These are phyloP conservation scores for Campoplex capitator DNA, from an alignment of 2,888 invertebrate species.

Conservation along the genomic window DNA sequence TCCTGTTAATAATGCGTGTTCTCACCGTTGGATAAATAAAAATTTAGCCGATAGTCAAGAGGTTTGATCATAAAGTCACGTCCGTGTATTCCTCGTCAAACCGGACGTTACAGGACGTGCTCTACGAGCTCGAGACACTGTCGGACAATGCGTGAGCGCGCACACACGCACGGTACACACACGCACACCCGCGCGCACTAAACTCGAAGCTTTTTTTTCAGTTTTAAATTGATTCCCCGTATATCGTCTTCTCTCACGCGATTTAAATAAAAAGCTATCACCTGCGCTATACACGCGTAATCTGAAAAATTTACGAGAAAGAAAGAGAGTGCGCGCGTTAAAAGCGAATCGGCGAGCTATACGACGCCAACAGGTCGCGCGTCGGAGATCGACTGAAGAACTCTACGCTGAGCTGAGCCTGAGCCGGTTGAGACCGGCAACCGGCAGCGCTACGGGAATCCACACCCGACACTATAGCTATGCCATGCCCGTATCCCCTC, in stretches of 20 bases:
- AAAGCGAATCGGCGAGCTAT: background rate
- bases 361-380: conserved; percentile 77
- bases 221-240: background rate
- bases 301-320: background rate
- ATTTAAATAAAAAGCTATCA: conserved; percentile 6
- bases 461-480: background rate
- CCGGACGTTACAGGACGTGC: conserved; percentile 69
- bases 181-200: background rate
- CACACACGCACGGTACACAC: conserved; percentile 13
- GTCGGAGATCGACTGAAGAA: conserved; percentile 78
- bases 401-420: conserved; percentile 5
- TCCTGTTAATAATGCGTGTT: conserved; percentile 15
- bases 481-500: background rate
- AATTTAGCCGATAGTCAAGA: conserved; percentile 11
- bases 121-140: conserved; percentile 30
- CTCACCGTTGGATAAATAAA: conserved; percentile 32
- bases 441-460: conserved; percentile 7
- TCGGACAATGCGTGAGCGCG: conserved; percentile 32
- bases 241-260: background rate
- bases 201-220: background rate
- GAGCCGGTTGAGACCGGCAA: conserved; percentile 68
- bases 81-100: conserved; percentile 64
- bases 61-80: conserved; percentile 64
- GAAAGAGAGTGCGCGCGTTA: background rate
- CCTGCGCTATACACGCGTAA: conserved; percentile 27